phyloP scores from a whole-genome alignment of 2,888 invertebrate species.

The Pelosia muscerda region DNA sequence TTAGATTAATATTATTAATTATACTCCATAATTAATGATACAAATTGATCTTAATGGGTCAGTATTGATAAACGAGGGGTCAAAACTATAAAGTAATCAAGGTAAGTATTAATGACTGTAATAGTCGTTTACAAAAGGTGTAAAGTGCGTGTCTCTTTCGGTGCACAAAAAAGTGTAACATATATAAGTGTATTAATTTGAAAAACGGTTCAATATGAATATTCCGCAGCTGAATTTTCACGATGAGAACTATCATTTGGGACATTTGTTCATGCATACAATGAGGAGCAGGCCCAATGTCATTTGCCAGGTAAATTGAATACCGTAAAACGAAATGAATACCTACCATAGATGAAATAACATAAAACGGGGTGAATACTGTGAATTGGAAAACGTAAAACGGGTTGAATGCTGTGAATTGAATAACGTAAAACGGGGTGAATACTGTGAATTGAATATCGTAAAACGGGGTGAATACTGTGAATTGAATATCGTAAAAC shows the following conservation, averaged over 20 bases:
- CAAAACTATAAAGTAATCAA: neutral
- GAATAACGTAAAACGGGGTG: no score
- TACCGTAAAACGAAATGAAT: no score
- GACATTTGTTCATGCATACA: constrained; percentile 58
- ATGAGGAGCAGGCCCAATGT: constrained; percentile 56
- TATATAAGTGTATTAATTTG: no score
- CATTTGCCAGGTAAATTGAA: constrained; percentile 31
- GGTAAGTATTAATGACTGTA: neutral
- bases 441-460: no score
- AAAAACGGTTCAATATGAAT: constrained; percentile 3
- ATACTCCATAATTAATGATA: neutral
- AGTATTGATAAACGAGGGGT: neutral
- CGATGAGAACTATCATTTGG: constrained; percentile 53
- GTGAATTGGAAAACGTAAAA: no score
- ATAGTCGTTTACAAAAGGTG: neutral
- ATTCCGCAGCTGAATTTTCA: constrained; percentile 5
- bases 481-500: no score
- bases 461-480: no score
- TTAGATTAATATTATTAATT: neutral
- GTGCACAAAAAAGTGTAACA: neutral
- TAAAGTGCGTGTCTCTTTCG: neutral
- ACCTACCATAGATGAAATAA: no score
- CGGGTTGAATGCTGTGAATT: no score
- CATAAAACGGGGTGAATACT: no score
- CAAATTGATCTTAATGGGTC: neutral